phyloP scores from a whole-genome alignment of 2,797 vertebrate genomes.

The Mastacembelus armatus region DNA sequence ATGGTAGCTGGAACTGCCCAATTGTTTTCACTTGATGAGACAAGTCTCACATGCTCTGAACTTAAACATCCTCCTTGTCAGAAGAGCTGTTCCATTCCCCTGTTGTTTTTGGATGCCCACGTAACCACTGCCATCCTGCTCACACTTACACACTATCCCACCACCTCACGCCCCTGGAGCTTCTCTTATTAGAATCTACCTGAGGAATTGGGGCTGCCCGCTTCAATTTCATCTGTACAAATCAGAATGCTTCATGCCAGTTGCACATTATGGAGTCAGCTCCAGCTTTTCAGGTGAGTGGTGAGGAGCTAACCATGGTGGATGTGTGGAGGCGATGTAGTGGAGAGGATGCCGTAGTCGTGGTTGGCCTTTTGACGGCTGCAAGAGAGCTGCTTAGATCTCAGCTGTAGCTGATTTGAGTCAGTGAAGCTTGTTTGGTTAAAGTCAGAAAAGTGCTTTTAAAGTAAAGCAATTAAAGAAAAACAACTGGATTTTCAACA shows the following conservation, averaged over 20 bases:
- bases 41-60: constrained; percentile 76
- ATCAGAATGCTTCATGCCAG: constrained; percentile 32
- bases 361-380: constrained; percentile 16
- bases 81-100: constrained; percentile 27
- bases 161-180: constrained; percentile 31
- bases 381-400: background rate
- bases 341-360: constrained; percentile 5
- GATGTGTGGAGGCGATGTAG: constrained; percentile 3
- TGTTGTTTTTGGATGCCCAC: constrained; percentile 28
- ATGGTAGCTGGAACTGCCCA: constrained; percentile 77
- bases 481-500: no score
- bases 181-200: constrained; percentile 50
- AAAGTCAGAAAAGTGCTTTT: no score
- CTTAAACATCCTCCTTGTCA: constrained; percentile 70
- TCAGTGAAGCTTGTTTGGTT: constrained; percentile 2
- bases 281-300: constrained; percentile 21
- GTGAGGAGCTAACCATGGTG: constrained; percentile 3
- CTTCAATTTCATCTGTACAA: constrained; percentile 32
- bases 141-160: background rate
- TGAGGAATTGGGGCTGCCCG: constrained; percentile 39
- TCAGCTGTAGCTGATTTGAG: constrained; percentile 2
- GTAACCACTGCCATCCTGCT: background rate
- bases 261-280: constrained; percentile 40
- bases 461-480: no score
- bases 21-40: constrained; percentile 78